phyloP scores from a whole-genome alignment of 1,140 invertebrate genomes.

The Phymastichus coffea region DNA sequence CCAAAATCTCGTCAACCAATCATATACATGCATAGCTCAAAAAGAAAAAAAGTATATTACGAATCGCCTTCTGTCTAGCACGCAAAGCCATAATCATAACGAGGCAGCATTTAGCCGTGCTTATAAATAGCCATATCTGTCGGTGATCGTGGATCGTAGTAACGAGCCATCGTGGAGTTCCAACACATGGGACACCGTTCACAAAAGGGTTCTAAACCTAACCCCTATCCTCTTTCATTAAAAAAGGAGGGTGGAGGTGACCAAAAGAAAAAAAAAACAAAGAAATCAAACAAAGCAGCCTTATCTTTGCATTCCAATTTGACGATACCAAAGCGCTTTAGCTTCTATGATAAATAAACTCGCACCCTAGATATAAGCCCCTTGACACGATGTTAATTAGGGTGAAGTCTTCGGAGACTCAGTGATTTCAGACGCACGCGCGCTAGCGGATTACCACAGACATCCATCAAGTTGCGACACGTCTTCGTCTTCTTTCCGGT shows the following conservation, averaged over 20 bases:
- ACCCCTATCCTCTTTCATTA: conserved; percentile 13
- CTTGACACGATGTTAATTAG: conserved; percentile 44
- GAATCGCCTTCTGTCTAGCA: no score
- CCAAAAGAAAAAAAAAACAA: conserved; percentile 11
- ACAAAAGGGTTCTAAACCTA: conserved; percentile 41
- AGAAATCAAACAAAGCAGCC: conserved; percentile 7
- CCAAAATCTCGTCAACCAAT: no score
- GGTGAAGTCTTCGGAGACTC: conserved; percentile 35
- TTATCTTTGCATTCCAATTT: no score
- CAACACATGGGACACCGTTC: conserved; percentile 49
- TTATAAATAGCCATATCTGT: conserved; percentile 57
- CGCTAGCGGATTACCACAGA: conserved; percentile 41
- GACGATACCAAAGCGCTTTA: no score
- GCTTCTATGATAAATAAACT: conserved; percentile 28
- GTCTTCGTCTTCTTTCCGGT: not conserved
- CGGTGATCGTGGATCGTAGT: conserved; percentile 49
- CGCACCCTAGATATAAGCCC: conserved; percentile 29
- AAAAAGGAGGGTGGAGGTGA: no score
- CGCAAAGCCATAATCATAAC: no score
- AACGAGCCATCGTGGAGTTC: conserved; percentile 53
- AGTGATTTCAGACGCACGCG: conserved; percentile 33
- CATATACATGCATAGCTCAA: no score
- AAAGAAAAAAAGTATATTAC: no score
- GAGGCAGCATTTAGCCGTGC: no score
- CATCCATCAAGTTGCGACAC: conserved; percentile 47